phyloP scores from a whole-genome alignment of 2,113 vertebrate species.

The Arizona elegans region DNA sequence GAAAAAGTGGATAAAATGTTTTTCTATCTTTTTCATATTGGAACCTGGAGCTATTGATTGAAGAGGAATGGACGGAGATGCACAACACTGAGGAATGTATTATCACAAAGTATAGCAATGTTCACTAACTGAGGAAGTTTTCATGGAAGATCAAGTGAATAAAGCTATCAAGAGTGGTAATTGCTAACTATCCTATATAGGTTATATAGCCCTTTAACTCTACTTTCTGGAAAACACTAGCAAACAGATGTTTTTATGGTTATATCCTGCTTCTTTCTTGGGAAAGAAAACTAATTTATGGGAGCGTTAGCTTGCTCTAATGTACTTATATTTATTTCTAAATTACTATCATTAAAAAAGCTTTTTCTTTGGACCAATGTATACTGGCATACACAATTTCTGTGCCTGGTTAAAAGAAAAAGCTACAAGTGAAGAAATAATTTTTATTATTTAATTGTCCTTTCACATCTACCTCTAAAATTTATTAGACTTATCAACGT shows the following conservation, averaged over 20 bases:
- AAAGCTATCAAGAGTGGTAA: neutral
- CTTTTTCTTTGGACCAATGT: neutral
- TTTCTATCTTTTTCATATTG: neutral
- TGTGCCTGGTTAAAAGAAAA: constrained; percentile 22
- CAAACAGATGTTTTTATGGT: neutral
- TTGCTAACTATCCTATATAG: neutral
- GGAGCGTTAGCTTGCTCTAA: neutral
- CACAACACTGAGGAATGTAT: neutral
- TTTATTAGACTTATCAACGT: constrained; percentile 28
- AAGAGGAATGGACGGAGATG: neutral
- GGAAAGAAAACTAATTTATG: neutral
- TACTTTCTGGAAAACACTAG: neutral
- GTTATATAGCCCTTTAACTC: neutral
- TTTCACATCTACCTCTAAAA: constrained; percentile 16
- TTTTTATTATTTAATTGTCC: neutral
- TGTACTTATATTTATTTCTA: neutral
- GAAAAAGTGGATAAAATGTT: neutral
- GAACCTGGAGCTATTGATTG: neutral
- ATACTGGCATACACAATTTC: constrained; percentile 10
- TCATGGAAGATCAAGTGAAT: neutral
- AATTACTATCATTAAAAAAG: constrained; percentile 4
- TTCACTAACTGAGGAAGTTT: neutral
- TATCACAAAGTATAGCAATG: neutral
- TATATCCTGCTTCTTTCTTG: neutral
- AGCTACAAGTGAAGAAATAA: constrained; percentile 11